Conservation (phyloP, 2,888 invertebrate genomes). For the Tinea pellionella region DNA sequence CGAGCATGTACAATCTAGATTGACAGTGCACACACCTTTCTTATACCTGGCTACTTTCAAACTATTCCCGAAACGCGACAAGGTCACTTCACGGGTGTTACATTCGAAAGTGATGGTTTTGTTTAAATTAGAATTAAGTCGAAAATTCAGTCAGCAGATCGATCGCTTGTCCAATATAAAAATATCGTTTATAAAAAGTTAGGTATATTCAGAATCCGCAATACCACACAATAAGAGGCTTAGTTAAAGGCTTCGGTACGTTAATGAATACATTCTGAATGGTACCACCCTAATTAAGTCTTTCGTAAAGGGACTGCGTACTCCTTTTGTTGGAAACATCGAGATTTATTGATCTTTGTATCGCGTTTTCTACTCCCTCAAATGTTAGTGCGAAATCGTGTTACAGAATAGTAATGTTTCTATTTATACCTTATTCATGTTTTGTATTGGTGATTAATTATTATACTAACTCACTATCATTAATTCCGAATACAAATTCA, state of each 20-base stretch:
- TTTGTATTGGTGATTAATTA: neutral
- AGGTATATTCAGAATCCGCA: neutral
- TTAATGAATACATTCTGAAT: neutral
- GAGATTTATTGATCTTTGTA: conserved; percentile 5
- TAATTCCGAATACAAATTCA: too few relatives aligned
- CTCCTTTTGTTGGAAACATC: conserved; percentile 1
- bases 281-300: neutral
- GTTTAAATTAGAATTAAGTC: too few relatives aligned
- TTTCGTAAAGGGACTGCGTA: neutral
- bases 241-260: neutral
- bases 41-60: too few relatives aligned
- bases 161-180: too few relatives aligned
- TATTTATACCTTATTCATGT: neutral
- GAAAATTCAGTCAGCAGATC: too few relatives aligned
- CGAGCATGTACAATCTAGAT: too few relatives aligned
- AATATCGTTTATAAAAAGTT: too few relatives aligned
- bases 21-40: too few relatives aligned
- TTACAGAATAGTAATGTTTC: neutral
- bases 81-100: too few relatives aligned
- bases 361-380: neutral
- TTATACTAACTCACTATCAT: too few relatives aligned
- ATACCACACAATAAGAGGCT: neutral
- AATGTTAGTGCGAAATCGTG: neutral
- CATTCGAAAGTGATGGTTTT: too few relatives aligned
- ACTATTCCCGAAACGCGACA: too few relatives aligned